A percentile compares a stretch with the other conserved stretches of the same genome.
phyloP scores from a whole-genome alignment of 2,113 vertebrate species.

The Lamprotornis superbus region DNA sequence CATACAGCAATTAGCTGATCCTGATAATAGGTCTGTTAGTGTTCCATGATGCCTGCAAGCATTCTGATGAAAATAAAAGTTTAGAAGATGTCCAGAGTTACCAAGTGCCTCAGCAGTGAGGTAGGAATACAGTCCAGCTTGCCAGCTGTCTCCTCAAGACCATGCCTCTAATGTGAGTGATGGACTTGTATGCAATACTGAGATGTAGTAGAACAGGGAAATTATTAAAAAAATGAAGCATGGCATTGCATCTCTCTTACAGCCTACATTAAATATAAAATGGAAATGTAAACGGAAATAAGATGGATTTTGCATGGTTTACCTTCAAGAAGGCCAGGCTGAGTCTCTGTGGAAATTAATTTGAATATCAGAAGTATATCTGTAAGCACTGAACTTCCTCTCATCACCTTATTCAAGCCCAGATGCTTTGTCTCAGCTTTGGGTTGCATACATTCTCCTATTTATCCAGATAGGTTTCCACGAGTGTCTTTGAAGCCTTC shows the following conservation, averaged over 20 bases:
- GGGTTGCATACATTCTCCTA: background rate
- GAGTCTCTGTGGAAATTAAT: background rate
- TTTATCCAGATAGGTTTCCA: background rate
- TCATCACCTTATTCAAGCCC: background rate
- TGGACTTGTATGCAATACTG: background rate
- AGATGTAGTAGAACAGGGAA: background rate
- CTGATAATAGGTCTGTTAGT: background rate
- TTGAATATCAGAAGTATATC: background rate
- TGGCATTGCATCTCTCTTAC: background rate
- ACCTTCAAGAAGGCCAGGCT: background rate
- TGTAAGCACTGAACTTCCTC: background rate
- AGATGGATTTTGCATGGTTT: background rate
- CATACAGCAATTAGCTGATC: background rate
- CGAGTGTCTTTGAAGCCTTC: background rate
- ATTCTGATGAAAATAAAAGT: background rate
- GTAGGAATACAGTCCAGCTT: background rate
- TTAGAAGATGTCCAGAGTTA: background rate
- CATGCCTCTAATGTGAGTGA: background rate
- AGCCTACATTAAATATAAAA: background rate
- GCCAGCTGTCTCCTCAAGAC: background rate
- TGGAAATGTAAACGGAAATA: background rate
- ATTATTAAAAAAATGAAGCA: background rate
- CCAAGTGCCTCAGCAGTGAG: fast-evolving
- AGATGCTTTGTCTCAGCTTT: background rate
- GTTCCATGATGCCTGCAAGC: background rate